These are phyloP conservation scores for Molorchus minor DNA, from an alignment of 2,888 invertebrate species.

Conservation along the genomic window DNA sequence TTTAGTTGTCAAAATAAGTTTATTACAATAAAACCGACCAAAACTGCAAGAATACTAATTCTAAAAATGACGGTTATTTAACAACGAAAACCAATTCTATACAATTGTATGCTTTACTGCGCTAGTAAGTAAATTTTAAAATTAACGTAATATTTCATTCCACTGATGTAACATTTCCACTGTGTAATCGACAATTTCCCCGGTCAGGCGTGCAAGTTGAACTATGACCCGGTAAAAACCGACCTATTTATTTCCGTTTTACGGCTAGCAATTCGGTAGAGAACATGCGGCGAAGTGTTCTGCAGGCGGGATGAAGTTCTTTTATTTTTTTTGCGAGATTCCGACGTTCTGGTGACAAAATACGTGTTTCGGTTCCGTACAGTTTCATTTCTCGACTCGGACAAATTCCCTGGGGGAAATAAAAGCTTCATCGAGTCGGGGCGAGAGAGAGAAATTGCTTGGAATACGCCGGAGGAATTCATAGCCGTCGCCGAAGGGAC, in stretches of 20 bases:
- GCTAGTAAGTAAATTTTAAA: too few species aligned
- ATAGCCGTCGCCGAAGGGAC: slow-evolving; percentile 25
- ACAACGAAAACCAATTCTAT: too few species aligned
- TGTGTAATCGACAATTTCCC: neutral
- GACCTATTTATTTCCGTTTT: slow-evolving; percentile 36
- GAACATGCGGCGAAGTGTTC: slow-evolving; percentile 25
- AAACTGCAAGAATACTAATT: too few species aligned
- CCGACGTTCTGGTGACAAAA: slow-evolving; percentile 57
- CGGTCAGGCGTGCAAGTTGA: slow-evolving; percentile 3
- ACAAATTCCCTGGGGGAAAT: slow-evolving; percentile 61
- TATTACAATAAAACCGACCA: too few species aligned
- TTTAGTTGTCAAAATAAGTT: too few species aligned
- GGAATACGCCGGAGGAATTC: slow-evolving; percentile 54
- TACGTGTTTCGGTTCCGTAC: slow-evolving; percentile 59
- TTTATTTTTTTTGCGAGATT: slow-evolving; percentile 47
- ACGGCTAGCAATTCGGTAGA: slow-evolving; percentile 19
- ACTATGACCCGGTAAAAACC: slow-evolving; percentile 19
- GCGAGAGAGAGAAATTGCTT: slow-evolving; percentile 59
- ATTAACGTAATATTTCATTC: too few species aligned
- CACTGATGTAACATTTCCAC: neutral
- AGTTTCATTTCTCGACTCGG: slow-evolving; percentile 57
- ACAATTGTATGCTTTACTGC: too few species aligned
- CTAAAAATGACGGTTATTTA: too few species aligned
- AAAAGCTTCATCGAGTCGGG: slow-evolving; percentile 62
- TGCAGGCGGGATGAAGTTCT: slow-evolving; percentile 35